Conservation (phyloP, 1,140 invertebrate species). For the Lasioglossum baleicum region DNA sequence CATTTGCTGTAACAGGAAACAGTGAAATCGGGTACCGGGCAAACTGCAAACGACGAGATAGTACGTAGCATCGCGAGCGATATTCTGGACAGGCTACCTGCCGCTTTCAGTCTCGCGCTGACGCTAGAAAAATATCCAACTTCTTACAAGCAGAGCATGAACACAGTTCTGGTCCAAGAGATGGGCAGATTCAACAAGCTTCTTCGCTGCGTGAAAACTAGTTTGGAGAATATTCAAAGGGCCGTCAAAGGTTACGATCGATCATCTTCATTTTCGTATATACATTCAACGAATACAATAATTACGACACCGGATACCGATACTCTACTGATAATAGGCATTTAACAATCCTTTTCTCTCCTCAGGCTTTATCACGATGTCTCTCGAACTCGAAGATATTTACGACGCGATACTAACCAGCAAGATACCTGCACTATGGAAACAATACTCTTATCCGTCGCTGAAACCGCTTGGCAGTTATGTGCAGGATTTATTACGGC, state of each 20-base stretch:
- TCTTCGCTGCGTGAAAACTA: slow-evolving; percentile 86
- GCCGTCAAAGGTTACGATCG: slow-evolving; percentile 89
- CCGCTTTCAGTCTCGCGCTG: slow-evolving; percentile 85
- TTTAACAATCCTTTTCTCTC: slow-evolving; percentile 31
- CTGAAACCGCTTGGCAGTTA: slow-evolving; percentile 95
- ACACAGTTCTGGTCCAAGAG: slow-evolving; percentile 96
- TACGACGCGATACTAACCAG: slow-evolving; percentile 90
- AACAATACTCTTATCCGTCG: slow-evolving; percentile 93
- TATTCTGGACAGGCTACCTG: slow-evolving; percentile 87
- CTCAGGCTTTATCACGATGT: slow-evolving; percentile 89
- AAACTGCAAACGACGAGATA: slow-evolving; percentile 84
- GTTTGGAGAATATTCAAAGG: slow-evolving; percentile 90
- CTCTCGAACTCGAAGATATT: slow-evolving; percentile 92
- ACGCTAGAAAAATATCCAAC: slow-evolving; percentile 89
- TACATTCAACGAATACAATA: neutral
- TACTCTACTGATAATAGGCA: neutral
- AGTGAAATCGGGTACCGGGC: slow-evolving; percentile 66
- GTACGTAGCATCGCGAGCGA: slow-evolving; percentile 86
- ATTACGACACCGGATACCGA: no score
- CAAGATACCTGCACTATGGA: slow-evolving; percentile 92
- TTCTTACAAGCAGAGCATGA: slow-evolving; percentile 92
- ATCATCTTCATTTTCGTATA: neutral
- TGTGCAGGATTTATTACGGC: slow-evolving; percentile 90
- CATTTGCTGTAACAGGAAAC: slow-evolving; percentile 69
- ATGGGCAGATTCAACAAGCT: slow-evolving; percentile 94